Conservation (phyloP, 2,797 vertebrate genomes). For the Agapornis canus region DNA sequence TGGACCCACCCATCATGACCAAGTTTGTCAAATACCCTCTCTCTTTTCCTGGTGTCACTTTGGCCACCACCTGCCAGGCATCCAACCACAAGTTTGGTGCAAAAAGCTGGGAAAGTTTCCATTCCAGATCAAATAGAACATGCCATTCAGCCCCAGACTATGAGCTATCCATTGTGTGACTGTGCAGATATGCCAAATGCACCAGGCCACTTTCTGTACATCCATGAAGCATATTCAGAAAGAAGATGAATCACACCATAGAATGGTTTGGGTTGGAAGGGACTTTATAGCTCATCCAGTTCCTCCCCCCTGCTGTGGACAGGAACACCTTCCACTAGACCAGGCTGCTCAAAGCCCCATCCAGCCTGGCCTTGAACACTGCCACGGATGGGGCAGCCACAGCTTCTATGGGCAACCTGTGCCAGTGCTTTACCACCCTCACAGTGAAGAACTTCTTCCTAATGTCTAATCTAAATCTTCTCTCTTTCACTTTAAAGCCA, state of each 20-base stretch:
- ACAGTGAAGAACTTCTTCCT: not conserved
- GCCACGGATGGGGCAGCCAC: not conserved
- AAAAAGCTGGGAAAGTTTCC: not conserved
- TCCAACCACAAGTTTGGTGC: not conserved
- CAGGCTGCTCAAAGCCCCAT: not conserved
- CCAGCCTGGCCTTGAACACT: not conserved
- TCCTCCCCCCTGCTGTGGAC: not conserved
- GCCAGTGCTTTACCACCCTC: not conserved
- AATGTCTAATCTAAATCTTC: not conserved
- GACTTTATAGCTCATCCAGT: not conserved
- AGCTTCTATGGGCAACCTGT: not conserved
- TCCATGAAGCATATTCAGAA: not conserved
- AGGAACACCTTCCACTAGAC: not conserved
- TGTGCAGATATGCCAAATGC: rapidly evolving
- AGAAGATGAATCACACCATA: not conserved
- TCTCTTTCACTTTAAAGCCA: not conserved
- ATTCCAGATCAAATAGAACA: not conserved
- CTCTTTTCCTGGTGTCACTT: not conserved
- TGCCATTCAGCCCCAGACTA: not conserved
- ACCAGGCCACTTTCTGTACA: not conserved
- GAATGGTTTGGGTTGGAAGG: not conserved
- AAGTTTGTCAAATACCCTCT: not conserved
- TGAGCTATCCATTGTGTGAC: rapidly evolving
- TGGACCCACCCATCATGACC: not conserved
- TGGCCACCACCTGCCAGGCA: not conserved